Evolutionary conservation across 1,140 invertebrate species (phyloP).

Genomic region (Bathynomus jamesi): DNA sequence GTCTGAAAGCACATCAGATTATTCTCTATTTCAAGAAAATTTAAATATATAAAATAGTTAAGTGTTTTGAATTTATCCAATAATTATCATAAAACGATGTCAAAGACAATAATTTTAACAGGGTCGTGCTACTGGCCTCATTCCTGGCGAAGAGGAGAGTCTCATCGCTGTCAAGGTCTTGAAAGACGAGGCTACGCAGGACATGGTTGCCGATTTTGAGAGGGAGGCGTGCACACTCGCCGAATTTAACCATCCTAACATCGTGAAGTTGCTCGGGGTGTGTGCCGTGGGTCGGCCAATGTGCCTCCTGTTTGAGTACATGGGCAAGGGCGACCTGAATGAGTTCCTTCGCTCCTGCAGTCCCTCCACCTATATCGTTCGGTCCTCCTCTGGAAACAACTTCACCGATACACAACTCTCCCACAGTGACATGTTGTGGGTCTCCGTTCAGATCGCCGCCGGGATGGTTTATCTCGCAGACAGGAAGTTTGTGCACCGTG

Average conservation of each 20-base stretch:
- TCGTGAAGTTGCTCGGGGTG: conserved; percentile 81
- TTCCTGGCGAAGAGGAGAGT: conserved; percentile 78
- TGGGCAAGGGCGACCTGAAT: conserved; percentile 89
- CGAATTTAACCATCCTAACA: conserved; percentile 90
- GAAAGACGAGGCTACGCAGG: conserved; percentile 90
- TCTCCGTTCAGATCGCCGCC: conserved; percentile 74
- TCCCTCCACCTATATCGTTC: conserved; percentile 59
- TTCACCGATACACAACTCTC: conserved; percentile 53
- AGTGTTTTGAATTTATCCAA: no score
- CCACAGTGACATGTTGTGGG: conserved; percentile 69
- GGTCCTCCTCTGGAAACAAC: conserved; percentile 47
- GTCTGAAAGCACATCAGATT: no score
- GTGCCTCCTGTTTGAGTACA: conserved; percentile 89
- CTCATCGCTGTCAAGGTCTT: conserved; percentile 95
- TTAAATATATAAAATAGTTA: no score
- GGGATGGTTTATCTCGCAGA: conserved; percentile 94
- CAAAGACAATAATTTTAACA: no score
- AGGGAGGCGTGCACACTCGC: conserved; percentile 83
- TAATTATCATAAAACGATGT: no score
- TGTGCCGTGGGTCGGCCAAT: conserved; percentile 85
- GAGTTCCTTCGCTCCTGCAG: conserved; percentile 62
- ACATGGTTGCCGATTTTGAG: conserved; percentile 87
- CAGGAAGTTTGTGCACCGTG: conserved; percentile 92
- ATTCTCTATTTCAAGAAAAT: no score
- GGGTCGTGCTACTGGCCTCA: conserved; percentile 78